These are phyloP conservation scores for Sebastes trivittatus DNA, from an alignment of 2,797 vertebrate species.

Conservation along the genomic window DNA sequence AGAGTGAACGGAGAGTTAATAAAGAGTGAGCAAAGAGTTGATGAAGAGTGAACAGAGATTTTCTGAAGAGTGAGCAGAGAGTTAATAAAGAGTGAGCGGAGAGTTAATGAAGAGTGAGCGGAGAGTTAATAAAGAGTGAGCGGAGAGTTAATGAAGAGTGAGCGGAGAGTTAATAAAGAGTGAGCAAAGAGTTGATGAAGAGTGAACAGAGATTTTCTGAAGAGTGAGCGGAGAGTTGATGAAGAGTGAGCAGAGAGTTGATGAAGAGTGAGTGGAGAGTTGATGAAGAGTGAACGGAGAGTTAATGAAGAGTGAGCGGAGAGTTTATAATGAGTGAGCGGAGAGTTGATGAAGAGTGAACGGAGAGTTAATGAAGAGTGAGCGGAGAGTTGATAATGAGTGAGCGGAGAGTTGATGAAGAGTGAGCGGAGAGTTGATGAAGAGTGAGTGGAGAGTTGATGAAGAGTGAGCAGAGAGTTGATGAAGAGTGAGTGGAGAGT, in stretches of 20 bases:
- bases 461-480: fast-evolving
- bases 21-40: no score
- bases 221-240: no score
- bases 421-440: fast-evolving
- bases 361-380: fast-evolving
- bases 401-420: fast-evolving
- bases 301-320: fast-evolving
- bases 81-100: no score
- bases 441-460: no score
- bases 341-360: background rate
- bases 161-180: fast-evolving
- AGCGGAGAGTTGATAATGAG: fast-evolving
- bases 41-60: no score
- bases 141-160: no score
- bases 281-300: fast-evolving
- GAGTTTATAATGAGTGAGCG: fast-evolving
- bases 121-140: no score
- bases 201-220: fast-evolving
- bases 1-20: fast-evolving
- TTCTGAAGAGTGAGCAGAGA: fast-evolving
- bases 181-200: no score
- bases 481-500: no score
- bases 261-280: no score
- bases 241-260: fast-evolving
- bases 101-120: no score